Percentiles rank a stretch among this genome's conserved stretches.
phyloP scores from a whole-genome alignment of 2,797 vertebrate species.

The Sciaenops ocellatus region DNA sequence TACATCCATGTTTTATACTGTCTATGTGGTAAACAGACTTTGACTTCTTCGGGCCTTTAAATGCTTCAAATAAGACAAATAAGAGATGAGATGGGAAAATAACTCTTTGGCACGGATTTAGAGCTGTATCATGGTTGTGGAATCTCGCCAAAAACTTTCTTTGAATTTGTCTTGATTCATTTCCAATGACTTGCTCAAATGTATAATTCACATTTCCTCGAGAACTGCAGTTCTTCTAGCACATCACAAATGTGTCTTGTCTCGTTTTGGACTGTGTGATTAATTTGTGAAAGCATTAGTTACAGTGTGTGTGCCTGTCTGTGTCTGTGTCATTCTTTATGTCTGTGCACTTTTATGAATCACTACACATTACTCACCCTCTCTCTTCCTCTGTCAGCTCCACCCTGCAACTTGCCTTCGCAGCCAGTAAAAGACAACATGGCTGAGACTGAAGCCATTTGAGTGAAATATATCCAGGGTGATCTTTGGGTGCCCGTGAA shows the following conservation, averaged over 20 bases:
- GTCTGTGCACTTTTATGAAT: slow-evolving; percentile 56
- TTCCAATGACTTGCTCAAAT: not conserved
- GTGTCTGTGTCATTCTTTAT: slow-evolving; percentile 23
- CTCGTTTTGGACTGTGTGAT: slow-evolving; percentile 17
- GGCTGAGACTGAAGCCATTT: slow-evolving; percentile 63
- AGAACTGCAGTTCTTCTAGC: not conserved
- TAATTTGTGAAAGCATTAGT: slow-evolving; percentile 21
- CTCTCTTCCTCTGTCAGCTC: slow-evolving; percentile 44
- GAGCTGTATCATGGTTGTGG: no score
- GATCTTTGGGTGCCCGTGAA: slow-evolving; percentile 69
- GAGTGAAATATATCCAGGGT: slow-evolving; percentile 78
- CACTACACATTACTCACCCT: slow-evolving; percentile 52
- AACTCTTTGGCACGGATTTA: not conserved
- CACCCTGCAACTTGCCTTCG: slow-evolving; percentile 42
- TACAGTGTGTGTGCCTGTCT: slow-evolving; percentile 2
- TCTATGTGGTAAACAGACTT: no score
- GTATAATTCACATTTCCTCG: not conserved
- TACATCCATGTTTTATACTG: no score
- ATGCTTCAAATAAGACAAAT: not conserved
- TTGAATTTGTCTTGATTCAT: not conserved
- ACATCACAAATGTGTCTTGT: not conserved
- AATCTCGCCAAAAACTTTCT: not conserved
- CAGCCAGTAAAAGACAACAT: slow-evolving; percentile 50
- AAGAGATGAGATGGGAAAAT: not conserved
- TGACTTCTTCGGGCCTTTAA: not conserved